Evolutionary conservation across 2,113 vertebrate species (phyloP).

Genomic region (Dicentrarchus labrax): DNA sequence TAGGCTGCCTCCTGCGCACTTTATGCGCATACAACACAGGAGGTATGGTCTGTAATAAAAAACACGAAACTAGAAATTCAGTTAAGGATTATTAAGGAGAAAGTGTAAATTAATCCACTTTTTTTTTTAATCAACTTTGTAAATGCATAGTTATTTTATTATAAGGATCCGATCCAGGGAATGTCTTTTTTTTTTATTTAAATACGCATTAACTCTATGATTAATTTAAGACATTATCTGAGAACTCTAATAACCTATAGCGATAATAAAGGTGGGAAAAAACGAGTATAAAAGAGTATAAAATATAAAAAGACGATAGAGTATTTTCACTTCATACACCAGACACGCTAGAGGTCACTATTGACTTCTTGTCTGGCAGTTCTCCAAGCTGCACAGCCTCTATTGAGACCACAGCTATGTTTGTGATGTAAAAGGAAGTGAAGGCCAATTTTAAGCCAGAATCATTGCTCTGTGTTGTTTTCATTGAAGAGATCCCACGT

Average conservation of each 20-base stretch:
- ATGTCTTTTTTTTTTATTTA: background rate
- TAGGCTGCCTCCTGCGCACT: conserved; percentile 57
- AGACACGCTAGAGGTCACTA: conserved; percentile 51
- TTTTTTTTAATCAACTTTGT: background rate
- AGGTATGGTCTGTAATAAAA: background rate
- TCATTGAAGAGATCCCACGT: background rate
- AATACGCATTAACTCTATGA: background rate
- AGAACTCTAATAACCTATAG: background rate
- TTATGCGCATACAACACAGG: conserved; percentile 22
- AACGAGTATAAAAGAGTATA: background rate
- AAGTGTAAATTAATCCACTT: background rate
- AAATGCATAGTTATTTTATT: background rate
- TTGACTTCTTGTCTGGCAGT: conserved; percentile 2
- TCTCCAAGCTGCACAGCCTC: background rate
- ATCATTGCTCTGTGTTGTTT: background rate
- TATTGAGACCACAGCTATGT: background rate
- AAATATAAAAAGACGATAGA: background rate
- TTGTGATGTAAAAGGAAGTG: background rate
- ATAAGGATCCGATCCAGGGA: background rate
- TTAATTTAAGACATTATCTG: background rate
- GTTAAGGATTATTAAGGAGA: too few species aligned
- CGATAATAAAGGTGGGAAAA: background rate
- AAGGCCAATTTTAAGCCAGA: background rate
- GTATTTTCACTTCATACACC: background rate
- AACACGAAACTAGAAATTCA: too few species aligned